These are phyloP conservation scores for Monopis laevigella DNA, from an alignment of 2,888 invertebrate genomes.

Conservation along the genomic window DNA sequence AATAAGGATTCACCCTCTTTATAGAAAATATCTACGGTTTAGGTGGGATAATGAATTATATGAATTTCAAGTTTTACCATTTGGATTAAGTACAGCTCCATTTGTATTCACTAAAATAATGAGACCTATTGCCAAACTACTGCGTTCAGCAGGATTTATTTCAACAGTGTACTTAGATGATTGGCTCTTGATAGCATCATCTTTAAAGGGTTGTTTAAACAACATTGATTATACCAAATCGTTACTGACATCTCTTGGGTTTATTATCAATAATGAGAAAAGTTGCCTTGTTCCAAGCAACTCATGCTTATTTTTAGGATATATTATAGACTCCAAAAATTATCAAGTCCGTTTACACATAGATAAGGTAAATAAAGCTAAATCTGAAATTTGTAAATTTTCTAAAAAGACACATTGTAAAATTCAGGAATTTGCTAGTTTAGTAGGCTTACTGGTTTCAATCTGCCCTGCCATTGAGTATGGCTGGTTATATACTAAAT, in stretches of 20 bases:
- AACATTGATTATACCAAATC: not conserved
- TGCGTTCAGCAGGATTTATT: slow-evolving; percentile 2
- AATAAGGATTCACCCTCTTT: not conserved
- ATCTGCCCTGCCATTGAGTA: not conserved
- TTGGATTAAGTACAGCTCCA: slow-evolving; percentile 1
- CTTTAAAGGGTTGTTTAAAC: not conserved
- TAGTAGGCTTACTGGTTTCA: not conserved
- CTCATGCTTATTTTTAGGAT: slow-evolving; percentile 4
- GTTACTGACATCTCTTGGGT: not conserved
- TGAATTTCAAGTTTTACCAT: slow-evolving; percentile 14
- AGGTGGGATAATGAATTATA: slow-evolving; percentile 8
- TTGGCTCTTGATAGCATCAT: not conserved
- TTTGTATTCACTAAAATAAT: slow-evolving; percentile 2
- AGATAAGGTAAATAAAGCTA: not conserved
- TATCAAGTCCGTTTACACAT: not conserved
- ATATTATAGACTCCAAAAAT: slow-evolving; percentile 1
- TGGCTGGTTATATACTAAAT: slow-evolving; percentile 1
- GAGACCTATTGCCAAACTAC: not conserved
- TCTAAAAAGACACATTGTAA: not conserved
- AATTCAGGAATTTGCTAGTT: not conserved
- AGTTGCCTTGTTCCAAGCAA: slow-evolving; percentile 1
- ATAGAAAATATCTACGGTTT: slow-evolving; percentile 13
- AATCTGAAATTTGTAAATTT: not conserved
- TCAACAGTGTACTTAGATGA: slow-evolving; percentile 4
- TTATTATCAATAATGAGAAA: slow-evolving; percentile 9